Evolutionary conservation across 2,113 vertebrate genomes (phyloP), one percentile per base, ranked within the genome.

Genomic region (Sialia sialis): DNA sequence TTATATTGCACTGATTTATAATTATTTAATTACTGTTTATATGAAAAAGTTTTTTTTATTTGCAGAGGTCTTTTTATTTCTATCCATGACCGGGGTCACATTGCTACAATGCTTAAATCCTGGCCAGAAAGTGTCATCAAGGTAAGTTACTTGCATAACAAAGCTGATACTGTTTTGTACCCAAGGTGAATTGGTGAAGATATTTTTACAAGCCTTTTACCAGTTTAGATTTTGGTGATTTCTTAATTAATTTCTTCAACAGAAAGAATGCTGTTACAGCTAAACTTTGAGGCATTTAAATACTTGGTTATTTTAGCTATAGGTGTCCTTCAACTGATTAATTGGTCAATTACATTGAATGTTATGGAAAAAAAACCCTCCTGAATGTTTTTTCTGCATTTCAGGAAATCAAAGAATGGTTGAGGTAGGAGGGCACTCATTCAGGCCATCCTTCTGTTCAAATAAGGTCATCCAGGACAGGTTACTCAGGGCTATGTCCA

Each of bases 31-130:
- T 59, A 18, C 16, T 77, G 9, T 59, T 41, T 89, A 70, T 81
- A 46, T 84, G 38, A 77, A 67, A 94, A 75, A 5, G 46, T 9
- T n/a, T 55, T 46, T 93, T 92, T 88, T 62, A 11, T 41, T 97
- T 93, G 22, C 96, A 99, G 99, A 96, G 99, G 99, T 41, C 98
- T 99, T 76, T 99, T 99, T 97, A 99, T 99, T 95, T 98, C 98
- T 55, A 98, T 99, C 81, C 99, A 99, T 68, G 99, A 99, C 93
- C 97, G 97, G 70, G 98, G 98, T 26, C 99, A 99, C 90, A 98
- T 99, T 58, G 96, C 98, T 93, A 98, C 98, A 7, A 41, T 99
- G 81, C 98, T 99, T 66, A 98, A 98, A 90, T 98, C 98, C 70
- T 99, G 99, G 99, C 99, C 99, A 69, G 99, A 99, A 96, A 98